Percentiles rank a stretch among this genome's conserved stretches.
Conservation (phyloP, 2,888 invertebrate genomes). For the Entomobrya proxima region DNA sequence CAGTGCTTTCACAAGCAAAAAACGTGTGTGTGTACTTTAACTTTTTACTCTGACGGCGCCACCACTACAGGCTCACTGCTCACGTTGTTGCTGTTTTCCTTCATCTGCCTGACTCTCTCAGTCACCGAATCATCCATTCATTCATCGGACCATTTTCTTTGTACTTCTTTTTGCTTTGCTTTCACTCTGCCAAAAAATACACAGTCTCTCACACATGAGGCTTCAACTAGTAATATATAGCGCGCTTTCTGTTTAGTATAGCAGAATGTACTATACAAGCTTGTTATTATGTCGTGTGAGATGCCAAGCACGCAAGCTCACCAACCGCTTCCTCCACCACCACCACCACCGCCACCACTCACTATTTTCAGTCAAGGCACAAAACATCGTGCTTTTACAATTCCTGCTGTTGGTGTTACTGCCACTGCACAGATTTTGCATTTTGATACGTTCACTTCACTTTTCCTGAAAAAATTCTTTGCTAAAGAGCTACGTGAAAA, state of each 20-base stretch:
- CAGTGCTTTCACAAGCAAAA: background rate
- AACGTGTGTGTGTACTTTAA: background rate
- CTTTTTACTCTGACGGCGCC: conserved; percentile 39
- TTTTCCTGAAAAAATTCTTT: background rate
- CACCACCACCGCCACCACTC: background rate
- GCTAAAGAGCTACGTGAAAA: background rate
- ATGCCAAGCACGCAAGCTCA: conserved; percentile 25
- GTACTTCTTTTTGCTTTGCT: background rate
- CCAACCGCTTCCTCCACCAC: background rate
- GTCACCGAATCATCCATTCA: conserved; percentile 26
- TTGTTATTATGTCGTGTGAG: too few species aligned
- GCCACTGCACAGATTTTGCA: conserved; percentile 36
- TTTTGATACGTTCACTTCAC: conserved; percentile 7
- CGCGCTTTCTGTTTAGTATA: too few species aligned
- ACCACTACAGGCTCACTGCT: background rate
- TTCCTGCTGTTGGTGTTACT: background rate
- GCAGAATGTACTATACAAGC: too few species aligned
- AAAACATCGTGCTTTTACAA: background rate
- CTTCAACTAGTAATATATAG: too few species aligned
- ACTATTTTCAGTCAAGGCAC: background rate
- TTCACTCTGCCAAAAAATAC: background rate
- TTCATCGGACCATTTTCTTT: conserved; percentile 23
- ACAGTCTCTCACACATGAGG: background rate
- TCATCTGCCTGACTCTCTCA: too few species aligned
- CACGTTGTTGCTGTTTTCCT: conserved; percentile 44